Base-by-base conservation (phyloP, 2,797 vertebrate genomes). In the Paguma larvata region DNA sequence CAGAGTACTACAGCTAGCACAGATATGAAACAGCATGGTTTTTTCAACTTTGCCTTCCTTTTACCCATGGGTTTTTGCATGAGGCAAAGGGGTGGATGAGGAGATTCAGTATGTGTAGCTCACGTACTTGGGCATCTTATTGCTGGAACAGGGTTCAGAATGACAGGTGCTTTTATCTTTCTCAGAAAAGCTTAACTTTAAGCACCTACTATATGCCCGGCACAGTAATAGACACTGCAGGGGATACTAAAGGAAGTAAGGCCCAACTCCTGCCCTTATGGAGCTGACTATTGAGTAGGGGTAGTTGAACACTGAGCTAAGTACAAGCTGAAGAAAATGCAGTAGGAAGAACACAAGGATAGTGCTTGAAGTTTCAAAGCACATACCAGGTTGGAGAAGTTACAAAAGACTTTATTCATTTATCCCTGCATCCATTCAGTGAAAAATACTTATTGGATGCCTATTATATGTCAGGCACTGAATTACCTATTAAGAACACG, bases 401-500 rank as follows among this genome's bases (percentile, higher is more conserved):
- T 41, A 79, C 41, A 86, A 88, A 95, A 92, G 10, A 25, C 23
- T 79, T 46, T 59, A 59, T 83, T 79, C 23, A 59, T 82, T 68
- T 16, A 21, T 67, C 7, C 34, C 68, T 19, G 56, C 70, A 77
- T 63, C 73, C 30, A 72, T 48, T 75, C 82, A 86, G 34, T 75
- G 32, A 85, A 88, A 92, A 92, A 73, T 90, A 90, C 44, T 88
- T 89, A 65, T 19, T 84, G 25, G 41, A 10, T 53, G 32, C 79
- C 32, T 90, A 56, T 51, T 75, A n/a, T 44, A 86, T 70, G 48
- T 41, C 34, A 92, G 80, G 38, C 18, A 88, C 27, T 51, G 51
- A n/a, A 5, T 10, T 59, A 95, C 7, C 56, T 94, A 92, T 72
- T 72, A 62, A 62, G 75, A 95, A 82, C 51, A 80, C 89, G 63